These are phyloP conservation scores for Bombylius discolor DNA, from an alignment of 2,888 invertebrate genomes.

Conservation along the genomic window DNA sequence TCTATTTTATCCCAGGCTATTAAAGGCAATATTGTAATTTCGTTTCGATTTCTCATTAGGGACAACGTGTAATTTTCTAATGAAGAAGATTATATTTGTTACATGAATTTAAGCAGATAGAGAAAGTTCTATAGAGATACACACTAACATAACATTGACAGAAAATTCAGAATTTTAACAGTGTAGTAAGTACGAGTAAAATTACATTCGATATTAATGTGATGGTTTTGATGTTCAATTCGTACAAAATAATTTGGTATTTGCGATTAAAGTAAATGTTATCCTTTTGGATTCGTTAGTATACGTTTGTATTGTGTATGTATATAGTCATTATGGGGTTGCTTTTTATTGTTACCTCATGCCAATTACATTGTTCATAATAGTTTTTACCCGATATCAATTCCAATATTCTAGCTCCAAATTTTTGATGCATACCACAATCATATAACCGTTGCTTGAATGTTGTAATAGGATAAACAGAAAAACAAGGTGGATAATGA, in stretches of 20 bases:
- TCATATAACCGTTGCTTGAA: neutral
- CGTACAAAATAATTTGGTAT: neutral
- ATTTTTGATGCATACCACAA: neutral
- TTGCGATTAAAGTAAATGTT: neutral
- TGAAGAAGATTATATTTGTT: neutral
- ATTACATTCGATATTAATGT: too few relatives aligned
- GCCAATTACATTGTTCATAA: slow-evolving; percentile 13
- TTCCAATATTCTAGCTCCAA: neutral
- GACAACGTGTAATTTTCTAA: neutral
- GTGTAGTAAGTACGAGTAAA: too few relatives aligned
- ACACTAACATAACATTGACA: neutral
- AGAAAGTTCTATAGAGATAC: too few relatives aligned
- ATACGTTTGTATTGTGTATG: neutral
- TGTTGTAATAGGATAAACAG: neutral
- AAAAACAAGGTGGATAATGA: neutral
- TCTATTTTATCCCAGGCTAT: slow-evolving; percentile 11
- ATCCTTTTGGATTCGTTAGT: neutral
- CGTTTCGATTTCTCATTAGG: slow-evolving; percentile 15
- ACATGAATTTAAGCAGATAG: neutral
- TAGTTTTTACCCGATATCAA: slow-evolving; percentile 9
- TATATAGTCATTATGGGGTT: slow-evolving; percentile 13
- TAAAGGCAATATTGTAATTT: slow-evolving; percentile 12
- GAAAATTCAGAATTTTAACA: neutral
- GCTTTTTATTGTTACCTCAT: slow-evolving; percentile 11
- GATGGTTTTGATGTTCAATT: too few relatives aligned